Conservation (phyloP, 2,888 invertebrate species). For the Azorinus chamasolen region DNA sequence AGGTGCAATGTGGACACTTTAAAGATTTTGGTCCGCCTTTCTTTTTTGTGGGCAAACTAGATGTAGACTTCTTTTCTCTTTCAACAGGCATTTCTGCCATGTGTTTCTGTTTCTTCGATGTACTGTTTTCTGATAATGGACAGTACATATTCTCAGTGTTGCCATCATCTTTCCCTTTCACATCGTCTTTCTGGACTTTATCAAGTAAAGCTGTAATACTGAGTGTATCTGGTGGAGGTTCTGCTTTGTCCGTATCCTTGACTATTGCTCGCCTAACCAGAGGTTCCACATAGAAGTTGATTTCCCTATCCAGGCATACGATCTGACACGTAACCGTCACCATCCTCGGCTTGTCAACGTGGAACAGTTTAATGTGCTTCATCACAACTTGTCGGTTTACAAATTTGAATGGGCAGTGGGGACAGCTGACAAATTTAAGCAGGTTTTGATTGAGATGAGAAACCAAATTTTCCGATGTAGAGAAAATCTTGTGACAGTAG, state of each 20-base stretch:
- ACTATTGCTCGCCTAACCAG: neutral
- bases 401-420: slow-evolving; percentile 77
- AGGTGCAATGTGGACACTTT: slow-evolving; percentile 48
- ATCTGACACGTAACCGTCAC: slow-evolving; percentile 79
- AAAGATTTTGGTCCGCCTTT: slow-evolving; percentile 39
- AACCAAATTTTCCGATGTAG: slow-evolving; percentile 59
- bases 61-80: too few relatives aligned
- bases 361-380: slow-evolving; percentile 72
- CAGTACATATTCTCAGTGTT: too few relatives aligned
- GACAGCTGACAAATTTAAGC: slow-evolving; percentile 79
- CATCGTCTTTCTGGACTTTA: slow-evolving; percentile 32
- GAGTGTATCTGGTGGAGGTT: slow-evolving; percentile 5
- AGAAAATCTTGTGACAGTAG: slow-evolving; percentile 73
- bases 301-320: slow-evolving; percentile 77
- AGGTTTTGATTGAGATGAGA: slow-evolving; percentile 75
- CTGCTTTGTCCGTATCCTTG: neutral
- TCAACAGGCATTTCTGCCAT: too few relatives aligned
- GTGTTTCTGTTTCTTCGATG: too few relatives aligned
- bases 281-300: slow-evolving; percentile 61
- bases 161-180: neutral
- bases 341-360: slow-evolving; percentile 78
- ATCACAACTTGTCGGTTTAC: slow-evolving; percentile 69
- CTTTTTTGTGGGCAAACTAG: neutral
- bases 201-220: slow-evolving; percentile 44
- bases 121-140: too few relatives aligned